phyloP scores from a whole-genome alignment of 1,140 invertebrate genomes.

The Bombus confusus region DNA sequence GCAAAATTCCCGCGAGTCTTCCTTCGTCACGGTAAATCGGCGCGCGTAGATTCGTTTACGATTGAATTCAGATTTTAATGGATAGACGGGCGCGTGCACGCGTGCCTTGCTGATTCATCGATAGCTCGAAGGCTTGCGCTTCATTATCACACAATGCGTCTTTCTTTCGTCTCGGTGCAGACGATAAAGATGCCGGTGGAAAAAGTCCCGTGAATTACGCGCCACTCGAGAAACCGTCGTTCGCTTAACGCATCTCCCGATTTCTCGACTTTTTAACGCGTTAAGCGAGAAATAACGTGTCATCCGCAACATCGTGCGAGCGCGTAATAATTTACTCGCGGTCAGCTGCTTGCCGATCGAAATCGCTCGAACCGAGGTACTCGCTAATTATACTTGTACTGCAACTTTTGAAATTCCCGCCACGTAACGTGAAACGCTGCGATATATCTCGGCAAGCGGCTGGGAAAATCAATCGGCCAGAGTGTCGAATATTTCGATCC shows the following conservation, averaged over 20 bases:
- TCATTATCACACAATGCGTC: constrained; percentile 18
- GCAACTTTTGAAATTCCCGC: too few relatives aligned
- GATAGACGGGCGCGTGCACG: not conserved
- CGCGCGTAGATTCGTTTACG: not conserved
- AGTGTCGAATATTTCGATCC: too few relatives aligned
- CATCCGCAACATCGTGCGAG: too few relatives aligned
- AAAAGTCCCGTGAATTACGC: not conserved
- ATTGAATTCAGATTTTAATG: constrained; percentile 24
- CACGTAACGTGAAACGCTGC: too few relatives aligned
- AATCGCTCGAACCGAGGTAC: too few relatives aligned
- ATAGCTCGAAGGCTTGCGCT: constrained; percentile 11
- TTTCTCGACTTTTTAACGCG: not conserved
- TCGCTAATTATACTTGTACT: too few relatives aligned
- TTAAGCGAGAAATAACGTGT: not conserved
- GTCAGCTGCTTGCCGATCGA: too few relatives aligned
- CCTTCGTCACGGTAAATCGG: constrained; percentile 10
- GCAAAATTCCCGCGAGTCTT: not conserved
- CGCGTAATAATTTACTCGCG: too few relatives aligned
- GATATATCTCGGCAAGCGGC: too few relatives aligned
- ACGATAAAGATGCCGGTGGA: not conserved
- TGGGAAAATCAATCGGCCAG: too few relatives aligned
- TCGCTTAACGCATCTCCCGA: not conserved
- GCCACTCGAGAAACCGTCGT: constrained; percentile 3
- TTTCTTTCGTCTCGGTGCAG: not conserved
- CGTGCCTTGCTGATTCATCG: constrained; percentile 26